These are phyloP conservation scores for Hemicrepidius hirtus DNA, from an alignment of 2,888 invertebrate genomes.

Conservation along the genomic window DNA sequence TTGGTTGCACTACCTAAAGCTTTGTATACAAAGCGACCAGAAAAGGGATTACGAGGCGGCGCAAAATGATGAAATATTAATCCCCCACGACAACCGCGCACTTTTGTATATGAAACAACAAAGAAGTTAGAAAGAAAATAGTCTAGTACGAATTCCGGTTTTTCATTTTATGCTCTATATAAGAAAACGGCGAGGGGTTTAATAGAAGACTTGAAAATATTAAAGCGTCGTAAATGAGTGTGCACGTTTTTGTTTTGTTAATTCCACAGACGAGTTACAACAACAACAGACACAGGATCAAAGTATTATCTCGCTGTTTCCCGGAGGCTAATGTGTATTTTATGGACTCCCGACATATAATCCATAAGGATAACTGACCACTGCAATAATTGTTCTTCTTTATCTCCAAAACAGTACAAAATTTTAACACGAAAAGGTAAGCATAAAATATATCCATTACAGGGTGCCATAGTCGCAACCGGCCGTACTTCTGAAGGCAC, in stretches of 20 bases:
- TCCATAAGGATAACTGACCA: too few species aligned
- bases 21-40: constrained; percentile 37
- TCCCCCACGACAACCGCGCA: constrained; percentile 37
- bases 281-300: not conserved
- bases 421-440: too few species aligned
- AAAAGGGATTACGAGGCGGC: constrained; percentile 40
- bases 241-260: constrained; percentile 20
- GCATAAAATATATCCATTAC: too few species aligned
- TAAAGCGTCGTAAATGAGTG: constrained; percentile 29
- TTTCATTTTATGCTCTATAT: constrained; percentile 28
- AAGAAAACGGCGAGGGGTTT: constrained; percentile 2
- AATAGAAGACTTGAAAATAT: constrained; percentile 26
- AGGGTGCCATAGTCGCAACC: too few species aligned
- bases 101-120: constrained; percentile 48
- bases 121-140: constrained; percentile 47
- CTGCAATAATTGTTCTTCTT: too few species aligned
- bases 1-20: constrained; percentile 29
- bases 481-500: too few species aligned
- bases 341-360: not conserved
- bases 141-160: constrained; percentile 36
- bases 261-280: not conserved
- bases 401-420: too few species aligned
- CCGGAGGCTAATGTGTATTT: not conserved
- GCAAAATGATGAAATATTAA: constrained; percentile 49
- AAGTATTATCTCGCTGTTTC: not conserved